Evolutionary conservation across 1,140 invertebrate species (phyloP).

Genomic region (Yoshiicerus persimilis): DNA sequence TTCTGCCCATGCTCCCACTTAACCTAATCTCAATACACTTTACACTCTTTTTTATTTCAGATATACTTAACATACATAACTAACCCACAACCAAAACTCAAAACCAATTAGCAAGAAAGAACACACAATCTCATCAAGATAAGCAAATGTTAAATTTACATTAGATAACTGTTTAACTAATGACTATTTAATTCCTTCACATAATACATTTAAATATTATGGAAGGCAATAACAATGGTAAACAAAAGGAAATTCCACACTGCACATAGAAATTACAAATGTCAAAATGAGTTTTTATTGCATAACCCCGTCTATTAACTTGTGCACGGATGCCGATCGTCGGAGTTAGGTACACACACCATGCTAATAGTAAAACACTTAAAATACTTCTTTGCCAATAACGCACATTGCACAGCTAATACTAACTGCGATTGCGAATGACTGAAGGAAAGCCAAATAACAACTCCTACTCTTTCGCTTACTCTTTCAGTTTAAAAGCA

Average conservation of each 20-base stretch:
- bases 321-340: no score
- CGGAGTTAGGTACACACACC: no score
- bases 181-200: no score
- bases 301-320: no score
- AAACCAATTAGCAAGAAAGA: neutral
- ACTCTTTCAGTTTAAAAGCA: neutral
- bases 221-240: no score
- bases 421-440: neutral
- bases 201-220: no score
- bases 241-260: no score
- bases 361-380: no score
- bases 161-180: no score
- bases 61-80: neutral
- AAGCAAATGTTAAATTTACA: neutral
- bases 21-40: neutral
- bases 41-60: neutral
- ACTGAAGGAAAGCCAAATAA: neutral
- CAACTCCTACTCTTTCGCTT: neutral
- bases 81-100: neutral
- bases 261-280: no score
- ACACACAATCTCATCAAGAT: neutral
- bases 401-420: no score
- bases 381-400: neutral
- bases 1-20: neutral
- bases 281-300: neutral